Evolutionary conservation across 2,797 vertebrate genomes (phyloP), one percentile per base, ranked within the genome.

Genomic region (Paedocypris micromegethes): DNA sequence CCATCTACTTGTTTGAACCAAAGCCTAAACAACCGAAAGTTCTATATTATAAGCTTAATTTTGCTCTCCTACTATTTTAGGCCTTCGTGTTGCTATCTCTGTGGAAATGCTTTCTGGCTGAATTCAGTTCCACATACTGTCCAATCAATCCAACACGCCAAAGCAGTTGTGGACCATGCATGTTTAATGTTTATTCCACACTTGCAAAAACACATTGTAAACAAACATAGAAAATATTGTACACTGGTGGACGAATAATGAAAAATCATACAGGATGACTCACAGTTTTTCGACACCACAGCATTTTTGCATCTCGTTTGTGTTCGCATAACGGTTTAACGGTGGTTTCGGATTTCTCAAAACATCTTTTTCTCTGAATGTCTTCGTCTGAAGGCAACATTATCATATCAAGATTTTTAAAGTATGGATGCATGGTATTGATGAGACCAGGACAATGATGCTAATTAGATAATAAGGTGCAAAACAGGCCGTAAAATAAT

Each of bases 171-270:
- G 68, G 81, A 85, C 83, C 88, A 88, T 91, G 89, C 90, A 85
- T 83, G 84, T 81, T 23, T 87, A 87, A 87, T 82, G 68, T 91
- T 91, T 91, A 91, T 91, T 91, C 78, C 83, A 84, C 78, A 84
- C 88, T 88, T 91, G 90, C 89, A 85, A 79, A 78, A 83, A 78
- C 86, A 87, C 86, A 87, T 73, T 80, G 83, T 82, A 69, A 23
- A 67, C 82, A 74, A 80, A 81, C 76, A 65, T 64, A 64, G 48
- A 79, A 80, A 84, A 82, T 72, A 77, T 84, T 78, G 66, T 79
- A 84, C 71, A 73, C 58, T 73, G 49, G 58, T 68, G 76, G 79
- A 74, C 45, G 71, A 80, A 80, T 52, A 45, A 71, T 54, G 39
- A 50, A 42, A 66, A 74, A 65, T 67, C 4, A 49, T 38, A 73